Base-by-base conservation (phyloP, 2,113 vertebrate genomes). In the Ardeotis arabs region DNA sequence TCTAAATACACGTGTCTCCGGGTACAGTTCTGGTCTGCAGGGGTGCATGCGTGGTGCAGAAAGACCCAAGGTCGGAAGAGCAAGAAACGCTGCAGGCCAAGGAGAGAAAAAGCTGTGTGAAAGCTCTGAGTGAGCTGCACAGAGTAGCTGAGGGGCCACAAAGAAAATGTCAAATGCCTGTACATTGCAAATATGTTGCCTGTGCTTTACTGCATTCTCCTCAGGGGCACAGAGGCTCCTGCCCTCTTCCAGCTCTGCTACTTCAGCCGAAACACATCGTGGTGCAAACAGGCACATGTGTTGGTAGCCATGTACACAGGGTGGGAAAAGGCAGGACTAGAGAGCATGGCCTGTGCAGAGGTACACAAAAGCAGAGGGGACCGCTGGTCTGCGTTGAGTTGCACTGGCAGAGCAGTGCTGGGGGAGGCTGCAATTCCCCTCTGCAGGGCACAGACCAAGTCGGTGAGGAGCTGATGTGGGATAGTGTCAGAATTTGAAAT, bases 361-460 rank as follows among this genome's bases (percentile, higher is more conserved):
- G 44, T 17, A 17, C 1, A 3, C 24, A 67, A n/a, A 5, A 66
- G 31, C 47, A 21, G 22, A 47, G 12, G 22, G 18, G 23, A 56
- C 6, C 2, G 6, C 58, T 45, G 33, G 35, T 52, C 37, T 19
- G 31, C 0, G 0, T 22, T 35, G 3, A 16, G 47, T 31, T 35
- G 53, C 14, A 2, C 21, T 6, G 16, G 25, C 52, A 77, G 8
- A 53, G 20, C 69, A 41, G 37, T 1, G 8, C 20, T 45, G 35
- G 17, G 22, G 18, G 27, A 62, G 53, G 59, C 75, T 67, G 76
- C 1, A 1, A 67, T 50, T 68, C 47, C 23, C 35, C 37, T 47
- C 33, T 1, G 1, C 1, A 0, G 33, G 12, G 10, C n/a, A 59
- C 0, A 0, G 44, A 37, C 20, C 37, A 74, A 59, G 24, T 4